Percentiles rank a stretch among this genome's conserved stretches.
Evolutionary conservation across 2,797 vertebrate species (phyloP).

Genomic region (Xenopus petersii): DNA sequence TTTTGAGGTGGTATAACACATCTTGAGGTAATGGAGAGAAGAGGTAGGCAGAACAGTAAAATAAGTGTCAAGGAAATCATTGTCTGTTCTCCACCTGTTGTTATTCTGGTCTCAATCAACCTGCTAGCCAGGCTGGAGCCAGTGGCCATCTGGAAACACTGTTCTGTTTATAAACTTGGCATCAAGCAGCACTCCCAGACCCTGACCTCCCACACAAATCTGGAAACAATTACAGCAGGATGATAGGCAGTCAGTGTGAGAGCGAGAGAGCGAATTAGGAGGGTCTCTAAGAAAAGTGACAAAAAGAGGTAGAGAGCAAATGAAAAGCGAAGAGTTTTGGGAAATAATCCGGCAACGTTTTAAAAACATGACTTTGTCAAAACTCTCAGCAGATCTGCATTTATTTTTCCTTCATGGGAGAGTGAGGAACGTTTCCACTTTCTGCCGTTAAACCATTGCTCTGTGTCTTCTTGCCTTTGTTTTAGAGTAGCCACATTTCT

Average conservation of each 20-base stretch:
- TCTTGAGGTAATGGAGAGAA: conserved; percentile 26
- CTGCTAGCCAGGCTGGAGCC: conserved; percentile 99
- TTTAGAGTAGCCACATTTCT: background rate
- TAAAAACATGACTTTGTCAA: no score
- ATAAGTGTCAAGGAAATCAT: conserved; percentile 99
- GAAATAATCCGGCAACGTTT: background rate
- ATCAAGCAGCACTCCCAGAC: conserved; percentile 98
- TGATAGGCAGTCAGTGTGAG: conserved; percentile 89
- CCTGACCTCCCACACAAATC: conserved; percentile 99
- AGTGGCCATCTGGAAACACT: conserved; percentile 99
- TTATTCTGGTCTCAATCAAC: conserved; percentile 99
- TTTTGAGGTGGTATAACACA: conserved; percentile 44
- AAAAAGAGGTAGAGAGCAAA: conserved; percentile 29
- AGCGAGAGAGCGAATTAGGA: conserved; percentile 36
- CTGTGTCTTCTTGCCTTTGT: no score
- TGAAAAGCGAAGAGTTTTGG: conserved; percentile 10
- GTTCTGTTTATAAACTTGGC: conserved; percentile 99
- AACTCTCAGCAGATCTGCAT: background rate
- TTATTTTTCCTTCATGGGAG: no score
- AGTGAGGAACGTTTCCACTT: no score
- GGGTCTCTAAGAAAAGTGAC: conserved; percentile 45
- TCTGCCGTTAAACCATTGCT: no score
- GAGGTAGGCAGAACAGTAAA: conserved; percentile 72
- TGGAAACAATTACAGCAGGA: conserved; percentile 99
- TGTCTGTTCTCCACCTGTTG: conserved; percentile 99